A percentile compares a stretch with the other conserved stretches of the same genome.
These are phyloP conservation scores for Denticeps clupeoides DNA, from an alignment of 2,797 vertebrate species.

Conservation along the genomic window DNA sequence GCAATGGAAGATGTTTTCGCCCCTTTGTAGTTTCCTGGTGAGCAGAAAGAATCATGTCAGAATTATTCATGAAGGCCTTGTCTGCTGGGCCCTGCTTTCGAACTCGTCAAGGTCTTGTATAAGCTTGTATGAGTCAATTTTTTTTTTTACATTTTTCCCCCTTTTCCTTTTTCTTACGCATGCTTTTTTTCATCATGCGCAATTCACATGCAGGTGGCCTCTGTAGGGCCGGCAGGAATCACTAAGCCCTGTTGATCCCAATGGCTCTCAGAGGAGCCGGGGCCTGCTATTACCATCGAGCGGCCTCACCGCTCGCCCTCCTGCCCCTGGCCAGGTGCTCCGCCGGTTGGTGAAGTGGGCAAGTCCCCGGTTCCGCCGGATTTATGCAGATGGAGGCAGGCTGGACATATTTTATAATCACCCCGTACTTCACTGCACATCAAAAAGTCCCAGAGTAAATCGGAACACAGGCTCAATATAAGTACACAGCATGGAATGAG, in stretches of 20 bases:
- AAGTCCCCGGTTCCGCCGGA: slow-evolving; percentile 57
- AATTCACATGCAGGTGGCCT: slow-evolving; percentile 46
- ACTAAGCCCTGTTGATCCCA: slow-evolving; percentile 62
- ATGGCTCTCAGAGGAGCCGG: slow-evolving; percentile 50
- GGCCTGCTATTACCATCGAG: slow-evolving; percentile 54
- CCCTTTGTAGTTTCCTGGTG: slow-evolving; percentile 3
- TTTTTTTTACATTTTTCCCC: slow-evolving; percentile 11
- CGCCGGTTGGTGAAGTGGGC: slow-evolving; percentile 47
- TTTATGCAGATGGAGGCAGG: slow-evolving; percentile 52
- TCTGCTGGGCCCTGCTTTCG: slow-evolving; percentile 40
- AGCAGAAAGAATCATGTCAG: slow-evolving; percentile 30
- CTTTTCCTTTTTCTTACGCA: slow-evolving; percentile 26
- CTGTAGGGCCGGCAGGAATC: slow-evolving; percentile 43
- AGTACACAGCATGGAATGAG: too few relatives aligned
- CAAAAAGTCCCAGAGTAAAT: too few relatives aligned
- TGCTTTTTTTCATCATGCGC: slow-evolving; percentile 36
- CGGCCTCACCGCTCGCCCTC: slow-evolving; percentile 46
- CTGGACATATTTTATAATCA: slow-evolving; percentile 53
- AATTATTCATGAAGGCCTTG: slow-evolving; percentile 55
- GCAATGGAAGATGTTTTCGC: slow-evolving; percentile 1
- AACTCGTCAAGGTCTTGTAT: slow-evolving; percentile 46
- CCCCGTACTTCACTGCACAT: slow-evolving; percentile 39
- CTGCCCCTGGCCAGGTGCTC: slow-evolving; percentile 40
- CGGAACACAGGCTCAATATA: too few relatives aligned
- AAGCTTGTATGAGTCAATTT: slow-evolving; percentile 22